These are phyloP conservation scores for Orientallactaga sibirica DNA, from an alignment of 2,797 vertebrate species.

Conservation along the genomic window DNA sequence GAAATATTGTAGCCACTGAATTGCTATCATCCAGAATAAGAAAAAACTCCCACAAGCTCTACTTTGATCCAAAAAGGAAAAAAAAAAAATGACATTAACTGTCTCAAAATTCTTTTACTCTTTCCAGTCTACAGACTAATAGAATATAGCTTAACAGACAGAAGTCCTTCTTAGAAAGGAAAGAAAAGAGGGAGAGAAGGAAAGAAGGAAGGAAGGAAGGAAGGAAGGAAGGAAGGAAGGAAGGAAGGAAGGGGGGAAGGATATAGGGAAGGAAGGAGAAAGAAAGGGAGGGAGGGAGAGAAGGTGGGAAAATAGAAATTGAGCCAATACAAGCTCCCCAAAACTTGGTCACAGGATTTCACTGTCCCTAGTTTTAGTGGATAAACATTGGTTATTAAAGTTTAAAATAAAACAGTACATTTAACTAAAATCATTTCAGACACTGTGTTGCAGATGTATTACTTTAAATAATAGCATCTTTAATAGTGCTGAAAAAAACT, in stretches of 20 bases:
- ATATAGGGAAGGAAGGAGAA: background rate
- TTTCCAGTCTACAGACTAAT: background rate
- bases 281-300: fast-evolving
- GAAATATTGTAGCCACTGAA: constrained; percentile 44
- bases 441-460: background rate
- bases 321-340: background rate
- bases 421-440: background rate
- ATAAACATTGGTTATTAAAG: background rate
- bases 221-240: background rate
- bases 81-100: background rate
- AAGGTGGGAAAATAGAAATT: background rate
- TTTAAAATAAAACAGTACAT: background rate
- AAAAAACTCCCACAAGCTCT: background rate
- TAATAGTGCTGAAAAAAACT: background rate
- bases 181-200: background rate
- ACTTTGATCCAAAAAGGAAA: background rate
- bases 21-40: background rate
- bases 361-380: background rate
- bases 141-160: background rate
- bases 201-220: background rate
- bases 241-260: background rate
- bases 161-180: background rate
- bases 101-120: constrained; percentile 8
- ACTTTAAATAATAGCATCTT: background rate
- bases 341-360: background rate